Conservation (phyloP, 2,113 vertebrate species). For the Epinephelus cyanopodus region DNA sequence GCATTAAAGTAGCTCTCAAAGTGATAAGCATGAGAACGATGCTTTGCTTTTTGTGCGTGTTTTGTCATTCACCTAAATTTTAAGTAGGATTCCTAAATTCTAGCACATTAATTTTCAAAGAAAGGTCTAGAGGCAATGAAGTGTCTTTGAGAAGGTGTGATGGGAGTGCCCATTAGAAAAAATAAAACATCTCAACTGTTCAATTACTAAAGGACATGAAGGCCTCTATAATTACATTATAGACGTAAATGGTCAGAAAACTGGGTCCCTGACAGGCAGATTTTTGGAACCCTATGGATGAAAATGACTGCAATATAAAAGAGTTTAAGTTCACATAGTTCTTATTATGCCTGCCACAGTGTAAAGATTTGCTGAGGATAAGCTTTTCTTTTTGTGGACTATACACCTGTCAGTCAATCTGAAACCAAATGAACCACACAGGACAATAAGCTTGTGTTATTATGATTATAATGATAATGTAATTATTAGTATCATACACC, state of each 20-base stretch:
- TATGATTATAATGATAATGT: not conserved
- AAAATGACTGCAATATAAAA: not conserved
- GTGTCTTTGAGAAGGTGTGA: not conserved
- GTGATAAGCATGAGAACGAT: not conserved
- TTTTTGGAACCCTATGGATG: not conserved
- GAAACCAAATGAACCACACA: not conserved
- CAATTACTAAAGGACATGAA: not conserved
- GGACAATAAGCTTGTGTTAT: not conserved
- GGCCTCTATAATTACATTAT: too few relatives aligned
- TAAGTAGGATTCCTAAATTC: not conserved
- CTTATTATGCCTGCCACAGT: too few relatives aligned
- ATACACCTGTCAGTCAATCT: not conserved
- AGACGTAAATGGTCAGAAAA: too few relatives aligned
- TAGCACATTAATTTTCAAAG: not conserved
- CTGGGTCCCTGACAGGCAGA: not conserved
- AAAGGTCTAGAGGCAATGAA: not conserved
- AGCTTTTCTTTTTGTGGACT: not conserved
- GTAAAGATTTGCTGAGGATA: too few relatives aligned
- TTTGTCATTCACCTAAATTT: not conserved
- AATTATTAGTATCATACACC: not conserved
- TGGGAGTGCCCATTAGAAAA: not conserved
- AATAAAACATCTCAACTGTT: too few relatives aligned
- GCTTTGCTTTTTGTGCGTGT: not conserved
- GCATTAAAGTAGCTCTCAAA: not conserved
- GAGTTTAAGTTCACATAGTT: too few relatives aligned